Conservation (phyloP, 2,888 invertebrate species). For the Mimumesa dahlbomi region DNA sequence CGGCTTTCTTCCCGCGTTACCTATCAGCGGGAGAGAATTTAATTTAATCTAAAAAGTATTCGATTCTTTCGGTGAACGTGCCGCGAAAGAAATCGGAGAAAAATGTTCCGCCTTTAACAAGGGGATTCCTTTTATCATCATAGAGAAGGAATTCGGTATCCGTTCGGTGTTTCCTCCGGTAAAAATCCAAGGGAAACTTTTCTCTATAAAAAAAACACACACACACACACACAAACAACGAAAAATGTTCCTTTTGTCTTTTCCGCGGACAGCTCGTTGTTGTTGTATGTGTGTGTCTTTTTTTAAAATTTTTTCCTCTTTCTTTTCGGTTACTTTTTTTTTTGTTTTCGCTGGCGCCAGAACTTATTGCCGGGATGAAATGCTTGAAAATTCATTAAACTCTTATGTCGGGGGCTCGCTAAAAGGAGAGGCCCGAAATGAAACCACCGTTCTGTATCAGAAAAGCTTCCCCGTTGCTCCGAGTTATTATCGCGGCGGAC, state of each 20-base stretch:
- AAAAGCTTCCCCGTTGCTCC: background rate
- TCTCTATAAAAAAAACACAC: constrained; percentile 23
- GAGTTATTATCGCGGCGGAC: constrained; percentile 33
- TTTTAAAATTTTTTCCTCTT: too few species aligned
- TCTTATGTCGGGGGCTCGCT: constrained; percentile 14
- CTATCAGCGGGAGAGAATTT: constrained; percentile 25
- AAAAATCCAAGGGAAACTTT: constrained; percentile 6
- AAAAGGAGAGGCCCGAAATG: constrained; percentile 1
- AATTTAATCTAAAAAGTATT: constrained; percentile 40
- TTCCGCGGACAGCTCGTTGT: background rate
- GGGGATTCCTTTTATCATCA: constrained; percentile 30
- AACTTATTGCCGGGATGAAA: constrained; percentile 31
- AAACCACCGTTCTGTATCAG: constrained; percentile 14
- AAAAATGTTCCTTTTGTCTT: constrained; percentile 36
- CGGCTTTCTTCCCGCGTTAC: constrained; percentile 4
- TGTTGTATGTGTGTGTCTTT: too few species aligned
- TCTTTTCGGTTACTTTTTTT: too few species aligned
- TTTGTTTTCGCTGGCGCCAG: too few species aligned
- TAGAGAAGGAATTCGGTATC: constrained; percentile 36
- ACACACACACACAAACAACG: too few species aligned
- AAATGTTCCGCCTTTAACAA: constrained; percentile 29
- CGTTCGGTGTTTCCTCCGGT: constrained; percentile 11
- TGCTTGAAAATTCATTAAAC: constrained; percentile 54
- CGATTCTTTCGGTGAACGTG: constrained; percentile 32
- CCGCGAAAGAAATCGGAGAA: constrained; percentile 11